A percentile compares a stretch with the other conserved stretches of the same genome.
These are phyloP conservation scores for Coelinius sp. DNA, from an alignment of 2,888 invertebrate genomes.

Conservation along the genomic window DNA sequence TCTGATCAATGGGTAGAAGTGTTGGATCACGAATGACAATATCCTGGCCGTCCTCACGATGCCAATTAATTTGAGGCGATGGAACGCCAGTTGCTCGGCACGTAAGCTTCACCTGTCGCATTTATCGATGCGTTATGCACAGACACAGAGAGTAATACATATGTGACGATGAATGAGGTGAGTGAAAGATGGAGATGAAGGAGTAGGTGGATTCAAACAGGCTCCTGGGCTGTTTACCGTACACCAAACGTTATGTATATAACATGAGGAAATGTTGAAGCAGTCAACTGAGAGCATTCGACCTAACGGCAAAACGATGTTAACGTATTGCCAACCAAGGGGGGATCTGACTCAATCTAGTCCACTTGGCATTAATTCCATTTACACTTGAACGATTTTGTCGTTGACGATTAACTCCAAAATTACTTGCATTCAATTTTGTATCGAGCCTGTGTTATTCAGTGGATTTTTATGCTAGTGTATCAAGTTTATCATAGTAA, in stretches of 20 bases:
- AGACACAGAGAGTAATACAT: background rate
- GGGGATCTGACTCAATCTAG: background rate
- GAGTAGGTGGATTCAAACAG: background rate
- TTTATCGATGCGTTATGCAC: constrained; percentile 27
- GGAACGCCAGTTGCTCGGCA: constrained; percentile 86
- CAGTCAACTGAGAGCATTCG: constrained; percentile 6
- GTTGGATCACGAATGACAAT: constrained; percentile 81
- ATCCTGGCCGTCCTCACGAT: constrained; percentile 85
- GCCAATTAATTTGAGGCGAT: constrained; percentile 85
- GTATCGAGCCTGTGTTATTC: background rate
- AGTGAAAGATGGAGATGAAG: constrained; percentile 10
- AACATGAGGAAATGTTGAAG: constrained; percentile 8
- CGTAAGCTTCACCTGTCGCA: constrained; percentile 69
- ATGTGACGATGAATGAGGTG: constrained; percentile 17
- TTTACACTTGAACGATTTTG: background rate
- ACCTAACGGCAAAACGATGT: constrained; percentile 22
- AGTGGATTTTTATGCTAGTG: background rate
- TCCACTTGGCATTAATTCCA: constrained; percentile 14
- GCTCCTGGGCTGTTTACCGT: constrained; percentile 6
- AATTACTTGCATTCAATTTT: background rate
- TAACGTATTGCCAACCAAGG: background rate
- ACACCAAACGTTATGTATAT: background rate
- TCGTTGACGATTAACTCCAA: background rate
- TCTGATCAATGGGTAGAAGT: constrained; percentile 51
- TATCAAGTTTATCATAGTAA: background rate